Evolutionary conservation across 2,113 vertebrate genomes (phyloP), one percentile per base, ranked within the genome.

Genomic region (Elachura formosa): DNA sequence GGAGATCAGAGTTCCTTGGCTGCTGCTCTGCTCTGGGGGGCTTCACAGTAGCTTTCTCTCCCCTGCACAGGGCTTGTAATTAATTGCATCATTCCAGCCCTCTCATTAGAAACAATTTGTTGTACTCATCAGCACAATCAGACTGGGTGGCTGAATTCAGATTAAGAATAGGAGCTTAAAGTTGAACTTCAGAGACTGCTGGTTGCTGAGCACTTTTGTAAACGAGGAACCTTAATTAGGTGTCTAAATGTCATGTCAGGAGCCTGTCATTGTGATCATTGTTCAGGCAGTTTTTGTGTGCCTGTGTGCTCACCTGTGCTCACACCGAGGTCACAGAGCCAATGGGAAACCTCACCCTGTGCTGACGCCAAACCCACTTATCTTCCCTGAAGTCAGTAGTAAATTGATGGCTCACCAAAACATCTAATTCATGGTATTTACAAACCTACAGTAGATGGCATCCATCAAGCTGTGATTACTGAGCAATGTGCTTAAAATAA

Each of bases 361-460:
- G 29, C 36, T 67, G 33, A 13, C 2, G 14, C 33, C 56, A 72
- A 67, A 34, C 12, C 48, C n/a, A 19, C 38, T 19, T 5, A 1
- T 12, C n/a, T 52, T 43, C 31, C 74, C 26, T 0, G 0, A 58
- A 67, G 17, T 9, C 62, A 22, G 36, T 0, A 26, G 16, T 6
- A 33, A 87, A 64, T 9, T 13, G 19, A 36, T 36, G 58, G 40
- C 9, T 58, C 62, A 23, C 18, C n/a, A 46, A 81, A 73, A 71
- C 51, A 14, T 22, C 56, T 40, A 43, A 14, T n/a, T 46, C 6
- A 1, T 12, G 52, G 12, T 51, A 91, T 63, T 67, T 52, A 66
- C 34, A 41, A 34, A 77, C 25, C 51, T 45, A 4, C 6, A 14
- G 23, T 38, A n/a, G 51, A 49, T 26, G 15, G 38, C 16, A 71